A percentile compares a stretch with the other conserved stretches of the same genome.
Conservation (phyloP, 2,113 vertebrate genomes). For the Corapipo altera region DNA sequence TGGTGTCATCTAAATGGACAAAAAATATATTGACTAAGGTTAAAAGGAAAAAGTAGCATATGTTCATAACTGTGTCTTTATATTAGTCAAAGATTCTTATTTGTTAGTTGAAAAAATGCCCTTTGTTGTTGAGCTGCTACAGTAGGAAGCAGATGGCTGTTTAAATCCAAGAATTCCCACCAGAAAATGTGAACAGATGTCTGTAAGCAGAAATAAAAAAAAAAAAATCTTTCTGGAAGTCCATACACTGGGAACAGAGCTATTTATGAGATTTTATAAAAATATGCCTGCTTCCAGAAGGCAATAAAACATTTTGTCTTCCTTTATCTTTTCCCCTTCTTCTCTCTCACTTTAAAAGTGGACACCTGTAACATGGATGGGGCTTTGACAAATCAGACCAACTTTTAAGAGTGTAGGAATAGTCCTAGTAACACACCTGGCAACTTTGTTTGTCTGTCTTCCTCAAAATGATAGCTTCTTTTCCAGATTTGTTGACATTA, state of each 20-base stretch:
- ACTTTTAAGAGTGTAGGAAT: neutral
- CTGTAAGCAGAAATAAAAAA: conserved; percentile 46
- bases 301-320: neutral
- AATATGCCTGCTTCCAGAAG: conserved; percentile 5
- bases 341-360: neutral
- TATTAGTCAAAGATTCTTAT: conserved; percentile 33
- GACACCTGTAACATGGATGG: neutral
- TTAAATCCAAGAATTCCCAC: conserved; percentile 64
- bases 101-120: conserved; percentile 43
- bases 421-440: neutral
- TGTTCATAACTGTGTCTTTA: conserved; percentile 19
- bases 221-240: neutral
- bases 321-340: neutral
- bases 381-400: neutral
- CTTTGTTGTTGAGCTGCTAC: conserved; percentile 54
- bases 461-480: neutral
- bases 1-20: neutral
- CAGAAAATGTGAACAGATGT: conserved; percentile 64
- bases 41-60: conserved; percentile 25
- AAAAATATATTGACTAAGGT: conserved; percentile 32
- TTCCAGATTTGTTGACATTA: neutral
- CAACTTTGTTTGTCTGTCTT: neutral
- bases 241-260: neutral
- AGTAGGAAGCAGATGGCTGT: conserved; percentile 59
- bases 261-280: conserved; percentile 39